phyloP scores from a whole-genome alignment of 2,113 vertebrate genomes.

The Formicarius rufipectus region DNA sequence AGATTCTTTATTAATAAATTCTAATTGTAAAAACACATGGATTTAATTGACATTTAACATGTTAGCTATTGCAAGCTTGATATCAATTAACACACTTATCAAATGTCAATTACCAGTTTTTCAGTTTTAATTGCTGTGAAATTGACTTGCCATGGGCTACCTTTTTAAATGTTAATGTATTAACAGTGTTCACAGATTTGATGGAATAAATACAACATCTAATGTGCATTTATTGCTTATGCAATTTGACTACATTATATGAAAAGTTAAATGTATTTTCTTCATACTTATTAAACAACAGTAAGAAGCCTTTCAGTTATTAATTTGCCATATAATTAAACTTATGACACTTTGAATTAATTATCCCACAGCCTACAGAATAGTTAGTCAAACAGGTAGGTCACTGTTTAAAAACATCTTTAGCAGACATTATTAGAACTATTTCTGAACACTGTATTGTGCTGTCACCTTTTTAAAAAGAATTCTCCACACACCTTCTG shows the following conservation, averaged over 20 bases:
- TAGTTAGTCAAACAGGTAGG: not conserved
- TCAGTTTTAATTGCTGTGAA: conserved; percentile 74
- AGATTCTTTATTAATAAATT: conserved; percentile 73
- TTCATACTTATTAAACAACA: conserved; percentile 9
- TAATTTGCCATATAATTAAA: conserved; percentile 25
- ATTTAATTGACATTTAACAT: conserved; percentile 75
- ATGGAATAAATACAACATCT: conserved; percentile 50
- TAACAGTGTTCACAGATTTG: conserved; percentile 51
- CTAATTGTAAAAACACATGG: conserved; percentile 67
- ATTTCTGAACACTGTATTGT: not conserved
- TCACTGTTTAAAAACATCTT: not conserved
- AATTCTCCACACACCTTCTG: not conserved
- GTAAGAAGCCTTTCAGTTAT: not conserved
- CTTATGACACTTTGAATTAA: conserved; percentile 13
- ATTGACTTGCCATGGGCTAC: conserved; percentile 69
- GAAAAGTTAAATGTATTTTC: conserved; percentile 26
- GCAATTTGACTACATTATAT: conserved; percentile 10
- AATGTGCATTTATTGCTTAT: conserved; percentile 36
- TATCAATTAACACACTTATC: conserved; percentile 75
- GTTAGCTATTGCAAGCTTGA: conserved; percentile 62
- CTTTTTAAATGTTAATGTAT: conserved; percentile 71
- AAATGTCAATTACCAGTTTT: conserved; percentile 75
- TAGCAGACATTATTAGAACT: not conserved
- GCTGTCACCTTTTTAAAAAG: not conserved
- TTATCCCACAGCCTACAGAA: not conserved